Base-by-base conservation (phyloP, 2,888 invertebrate species). In the Acronicta alni region DNA sequence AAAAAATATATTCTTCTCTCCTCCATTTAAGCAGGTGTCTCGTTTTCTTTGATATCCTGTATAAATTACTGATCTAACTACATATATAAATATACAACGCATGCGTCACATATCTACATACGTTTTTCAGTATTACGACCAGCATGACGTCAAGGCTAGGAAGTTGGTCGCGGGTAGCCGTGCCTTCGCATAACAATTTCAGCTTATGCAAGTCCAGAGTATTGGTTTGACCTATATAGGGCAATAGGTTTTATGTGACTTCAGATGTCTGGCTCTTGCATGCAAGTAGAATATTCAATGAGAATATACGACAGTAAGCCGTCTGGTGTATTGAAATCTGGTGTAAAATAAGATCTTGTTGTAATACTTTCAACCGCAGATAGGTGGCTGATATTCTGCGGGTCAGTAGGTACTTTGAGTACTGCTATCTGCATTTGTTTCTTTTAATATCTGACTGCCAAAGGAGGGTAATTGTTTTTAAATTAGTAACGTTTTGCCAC, bases 141-240 rank as follows among this genome's bases (percentile, higher is more conserved):
- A 62, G 55, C 35, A 45, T 71, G 70, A 73, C 75, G 75, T 75
- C 74, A 72, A 54, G 65, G 72, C 63, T 57, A 64, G 60, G 72
- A 74, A 67, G 70, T 67, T 70, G 77, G 66, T 60, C 57, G 75
- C 72, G 78, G 62, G 67, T 57, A 61, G 72, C 59, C 82, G 83
- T 85, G 85, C 73, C 71, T 60, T 67, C 75, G 85, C 85, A 85
- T 85, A 85, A 81, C 80, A 81, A 83, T 79, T 77, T 77, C 68
- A 75, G 79, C 75, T 84, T 77, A 75, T 72, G 74, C 74, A 75
- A 75, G 72, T 75, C 72, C 73, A 67, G 73, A 65, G 72, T 77
- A 63, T 69, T 55, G 62, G 57, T 55, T 63, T 75, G 66, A 65
- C 66, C 66, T 59, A 67, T 30, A 58, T 58, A 57, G 45, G 37